phyloP scores from a whole-genome alignment of 2,888 invertebrate genomes.

The Ennomos fuscantarius region DNA sequence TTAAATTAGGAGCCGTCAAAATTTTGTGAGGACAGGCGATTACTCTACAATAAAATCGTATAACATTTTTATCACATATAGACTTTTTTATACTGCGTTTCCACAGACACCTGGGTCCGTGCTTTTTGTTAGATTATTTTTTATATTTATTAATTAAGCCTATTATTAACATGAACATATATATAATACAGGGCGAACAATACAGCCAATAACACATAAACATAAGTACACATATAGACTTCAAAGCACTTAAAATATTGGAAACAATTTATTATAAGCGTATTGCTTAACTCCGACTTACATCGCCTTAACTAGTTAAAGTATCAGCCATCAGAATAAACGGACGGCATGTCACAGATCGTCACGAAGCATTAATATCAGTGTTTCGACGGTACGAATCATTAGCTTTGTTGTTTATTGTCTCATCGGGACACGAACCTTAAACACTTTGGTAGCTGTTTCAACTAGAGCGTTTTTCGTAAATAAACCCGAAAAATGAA shows the following conservation, averaged over 20 bases:
- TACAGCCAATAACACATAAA: no score
- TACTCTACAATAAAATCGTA: no score
- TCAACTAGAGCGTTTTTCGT: slow-evolving; percentile 18
- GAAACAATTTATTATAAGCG: slow-evolving; percentile 4
- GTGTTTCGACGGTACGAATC: slow-evolving; percentile 75
- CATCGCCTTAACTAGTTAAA: slow-evolving; percentile 33
- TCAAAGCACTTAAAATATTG: neutral
- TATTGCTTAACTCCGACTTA: slow-evolving; percentile 6
- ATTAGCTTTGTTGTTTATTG: slow-evolving; percentile 78
- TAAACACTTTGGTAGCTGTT: slow-evolving; percentile 45
- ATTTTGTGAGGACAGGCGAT: no score
- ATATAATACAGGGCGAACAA: no score
- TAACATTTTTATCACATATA: no score
- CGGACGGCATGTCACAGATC: slow-evolving; percentile 63
- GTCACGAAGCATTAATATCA: slow-evolving; percentile 79
- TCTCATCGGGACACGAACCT: slow-evolving; percentile 63
- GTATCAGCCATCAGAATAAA: slow-evolving; percentile 54
- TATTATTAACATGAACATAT: no score
- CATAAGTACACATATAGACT: no score
- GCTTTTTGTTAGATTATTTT: no score
- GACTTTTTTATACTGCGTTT: no score
- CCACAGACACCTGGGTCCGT: no score
- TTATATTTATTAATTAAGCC: no score
- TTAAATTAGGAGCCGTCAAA: no score
- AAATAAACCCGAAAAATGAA: slow-evolving; percentile 21